phyloP scores from a whole-genome alignment of 1,140 invertebrate genomes.

The silkworm (Bombyx mori) region DNA sequence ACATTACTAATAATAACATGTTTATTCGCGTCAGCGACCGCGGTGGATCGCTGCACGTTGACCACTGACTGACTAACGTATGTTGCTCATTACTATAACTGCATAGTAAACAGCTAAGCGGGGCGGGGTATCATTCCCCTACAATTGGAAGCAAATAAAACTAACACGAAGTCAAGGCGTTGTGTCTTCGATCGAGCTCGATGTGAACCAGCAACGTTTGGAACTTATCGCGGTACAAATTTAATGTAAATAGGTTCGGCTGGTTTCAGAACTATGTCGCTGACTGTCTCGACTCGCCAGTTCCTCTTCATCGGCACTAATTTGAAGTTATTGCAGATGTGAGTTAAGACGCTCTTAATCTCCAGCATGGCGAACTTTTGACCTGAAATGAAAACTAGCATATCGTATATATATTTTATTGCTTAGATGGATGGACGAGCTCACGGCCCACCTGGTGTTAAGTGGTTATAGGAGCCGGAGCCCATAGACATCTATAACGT shows the following conservation, averaged over 20 bases:
- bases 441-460: not conserved
- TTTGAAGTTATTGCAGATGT: not conserved
- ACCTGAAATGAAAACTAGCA: not conserved
- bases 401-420: not conserved
- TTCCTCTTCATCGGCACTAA: not conserved
- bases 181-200: not conserved
- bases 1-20: not conserved
- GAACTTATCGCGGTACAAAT: slow-evolving; percentile 1
- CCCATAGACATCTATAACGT: too few relatives aligned
- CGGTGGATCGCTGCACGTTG: too few relatives aligned
- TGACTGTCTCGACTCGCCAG: not conserved
- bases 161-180: not conserved
- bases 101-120: too few relatives aligned
- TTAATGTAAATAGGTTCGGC: slow-evolving; percentile 1
- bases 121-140: too few relatives aligned
- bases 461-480: too few relatives aligned
- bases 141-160: not conserved
- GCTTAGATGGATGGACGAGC: not conserved
- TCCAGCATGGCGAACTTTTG: slow-evolving; percentile 1
- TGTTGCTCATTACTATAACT: too few relatives aligned
- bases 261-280: not conserved
- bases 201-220: too few relatives aligned
- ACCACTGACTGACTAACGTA: too few relatives aligned
- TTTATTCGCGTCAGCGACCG: too few relatives aligned
- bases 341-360: not conserved